Base-by-base conservation (phyloP, 92 coral and sea anemone genomes). In the Galaxea fascicularis region DNA sequence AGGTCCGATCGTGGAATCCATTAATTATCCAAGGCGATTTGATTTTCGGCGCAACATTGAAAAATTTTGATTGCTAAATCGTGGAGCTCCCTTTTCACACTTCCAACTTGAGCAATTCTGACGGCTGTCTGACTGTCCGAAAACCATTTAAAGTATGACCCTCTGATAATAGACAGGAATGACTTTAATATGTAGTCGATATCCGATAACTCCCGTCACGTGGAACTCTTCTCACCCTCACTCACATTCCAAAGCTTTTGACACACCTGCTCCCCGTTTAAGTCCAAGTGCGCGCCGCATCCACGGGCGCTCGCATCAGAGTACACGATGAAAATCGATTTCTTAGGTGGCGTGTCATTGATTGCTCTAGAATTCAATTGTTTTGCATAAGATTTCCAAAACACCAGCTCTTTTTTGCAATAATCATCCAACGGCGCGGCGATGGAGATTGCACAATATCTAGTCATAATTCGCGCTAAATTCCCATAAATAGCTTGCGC, bases 11-110 rank as follows among this genome's bases (percentile, higher is more conserved):
- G 59, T 16, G 59, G 20, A 54, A 54, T 16, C 59, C 59, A 54
- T 54, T 54, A 18, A 54, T 7, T 54, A 54, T 54, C 59, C 20
- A 54, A 54, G 20, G 4, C 12, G 11, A 46, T 46, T 46, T 46
- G 51, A 12, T 46, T 46, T 46, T 46, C 51, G 51, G 51, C 51
- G 51, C 51, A 46, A 22, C 83, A 72, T 87, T 65, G 90, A 90
- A 90, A 86, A 90, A 90, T 46, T 46, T 46, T 46, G 12, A 46
- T 46, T 46, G 51, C 51, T 46, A 46, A 46, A 46, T 46, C 51
- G 51, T 88, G 84, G 47, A 89, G 54, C 56, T 78, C 89, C 21
- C 58, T 29, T 72, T 85, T 85, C 92, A 89, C 83, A 56, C 92
- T 89, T 22, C 89, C 92, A 8, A 89, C 69, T 52, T 77, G 83